Percentiles rank a stretch among this genome's conserved stretches.
Conservation (phyloP, 1,140 invertebrate genomes). For the Camponotus pennsylvanicus region DNA sequence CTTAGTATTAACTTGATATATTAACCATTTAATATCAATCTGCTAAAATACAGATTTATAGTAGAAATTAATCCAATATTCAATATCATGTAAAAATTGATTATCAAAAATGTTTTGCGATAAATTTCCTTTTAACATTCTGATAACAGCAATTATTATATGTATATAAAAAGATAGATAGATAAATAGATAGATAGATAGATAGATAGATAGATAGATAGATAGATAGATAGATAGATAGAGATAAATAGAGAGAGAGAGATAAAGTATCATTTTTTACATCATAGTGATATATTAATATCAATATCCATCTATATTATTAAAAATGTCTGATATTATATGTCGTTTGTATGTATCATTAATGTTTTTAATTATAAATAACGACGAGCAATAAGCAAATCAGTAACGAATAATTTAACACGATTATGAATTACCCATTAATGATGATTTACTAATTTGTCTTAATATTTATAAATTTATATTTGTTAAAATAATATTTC, state of each 20-base stretch:
- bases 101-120: conserved; percentile 12
- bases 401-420: background rate
- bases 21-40: conserved; percentile 28
- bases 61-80: background rate
- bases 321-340: background rate
- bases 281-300: conserved; percentile 6
- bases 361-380: conserved; percentile 7
- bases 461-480: background rate
- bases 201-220: background rate
- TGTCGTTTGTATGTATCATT: background rate
- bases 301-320: background rate
- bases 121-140: background rate
- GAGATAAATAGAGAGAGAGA: background rate
- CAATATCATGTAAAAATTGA: conserved; percentile 11
- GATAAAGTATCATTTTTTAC: background rate
- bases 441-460: background rate
- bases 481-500: background rate
- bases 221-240: no score
- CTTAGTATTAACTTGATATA: conserved; percentile 40
- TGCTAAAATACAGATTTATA: background rate
- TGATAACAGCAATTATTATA: background rate
- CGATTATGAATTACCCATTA: background rate
- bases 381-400: background rate
- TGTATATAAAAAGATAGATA: background rate
- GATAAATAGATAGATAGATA: background rate